A percentile compares a stretch with the other conserved stretches of the same genome.
Evolutionary conservation across 1,140 invertebrate species (phyloP).

Genomic region (Drosophila gunungcola): DNA sequence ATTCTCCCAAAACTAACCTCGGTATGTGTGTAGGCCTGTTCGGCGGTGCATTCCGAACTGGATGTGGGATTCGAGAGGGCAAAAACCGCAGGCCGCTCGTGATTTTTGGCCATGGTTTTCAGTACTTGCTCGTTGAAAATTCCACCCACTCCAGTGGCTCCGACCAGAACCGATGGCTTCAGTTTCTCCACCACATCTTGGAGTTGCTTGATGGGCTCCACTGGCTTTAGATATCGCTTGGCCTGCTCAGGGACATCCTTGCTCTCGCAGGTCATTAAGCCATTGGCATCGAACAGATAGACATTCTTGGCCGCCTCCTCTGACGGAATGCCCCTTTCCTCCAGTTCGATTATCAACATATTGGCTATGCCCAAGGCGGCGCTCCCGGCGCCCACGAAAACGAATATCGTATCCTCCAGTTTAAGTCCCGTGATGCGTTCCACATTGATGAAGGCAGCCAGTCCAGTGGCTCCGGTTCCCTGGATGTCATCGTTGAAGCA

Average conservation of each 20-base stretch:
- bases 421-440: conserved; percentile 92
- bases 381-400: conserved; percentile 98
- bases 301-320: conserved; percentile 90
- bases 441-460: conserved; percentile 95
- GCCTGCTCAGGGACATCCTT: not conserved
- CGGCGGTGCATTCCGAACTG: conserved; percentile 98
- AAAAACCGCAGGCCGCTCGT: conserved; percentile 90
- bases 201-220: conserved; percentile 82
- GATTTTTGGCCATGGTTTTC: conserved; percentile 88
- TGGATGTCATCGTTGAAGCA: conserved; percentile 99
- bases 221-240: conserved; percentile 89
- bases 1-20: conserved; percentile 84
- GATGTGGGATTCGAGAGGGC: conserved; percentile 98
- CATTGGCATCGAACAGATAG: conserved; percentile 89
- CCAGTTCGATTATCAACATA: conserved; percentile 87
- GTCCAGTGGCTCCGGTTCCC: conserved; percentile 95
- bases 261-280: conserved; percentile 78
- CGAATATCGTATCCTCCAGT: conserved; percentile 92
- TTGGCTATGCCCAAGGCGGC: conserved; percentile 94
- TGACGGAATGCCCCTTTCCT: conserved; percentile 70
- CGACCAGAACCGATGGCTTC: conserved; percentile 87
- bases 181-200: not conserved
- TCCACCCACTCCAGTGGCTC: conserved; percentile 93
- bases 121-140: conserved; percentile 95
- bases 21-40: conserved; percentile 93